Percentiles rank a stretch among this genome's conserved stretches.
Conservation (phyloP, 2,797 vertebrate species). For the Cryptoprocta ferox region DNA sequence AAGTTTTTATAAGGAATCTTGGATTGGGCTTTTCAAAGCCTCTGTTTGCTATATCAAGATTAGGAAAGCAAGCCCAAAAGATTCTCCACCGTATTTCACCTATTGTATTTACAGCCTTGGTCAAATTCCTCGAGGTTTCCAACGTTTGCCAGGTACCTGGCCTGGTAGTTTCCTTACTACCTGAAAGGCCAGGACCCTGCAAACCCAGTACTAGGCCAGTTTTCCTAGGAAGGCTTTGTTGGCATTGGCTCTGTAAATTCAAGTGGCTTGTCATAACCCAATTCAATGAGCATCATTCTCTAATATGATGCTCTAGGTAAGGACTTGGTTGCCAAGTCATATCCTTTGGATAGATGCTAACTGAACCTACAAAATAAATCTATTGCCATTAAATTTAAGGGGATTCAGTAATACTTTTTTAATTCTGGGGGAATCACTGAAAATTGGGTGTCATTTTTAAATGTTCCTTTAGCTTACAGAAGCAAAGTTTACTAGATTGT, state of each 20-base stretch:
- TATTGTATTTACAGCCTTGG: not conserved
- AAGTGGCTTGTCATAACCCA: not conserved
- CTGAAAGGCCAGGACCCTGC: not conserved
- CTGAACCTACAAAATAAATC: not conserved
- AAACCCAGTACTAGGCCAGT: not conserved
- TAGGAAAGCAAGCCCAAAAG: not conserved
- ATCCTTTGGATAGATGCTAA: not conserved
- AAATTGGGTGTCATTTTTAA: constrained; percentile 29
- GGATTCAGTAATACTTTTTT: not conserved
- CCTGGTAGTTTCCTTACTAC: not conserved
- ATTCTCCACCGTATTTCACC: not conserved
- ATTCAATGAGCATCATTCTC: not conserved
- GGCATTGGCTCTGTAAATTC: not conserved
- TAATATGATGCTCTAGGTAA: not conserved
- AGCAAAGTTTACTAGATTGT: constrained; percentile 9
- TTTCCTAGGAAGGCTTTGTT: not conserved
- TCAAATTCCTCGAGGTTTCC: not conserved
- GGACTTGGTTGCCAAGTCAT: not conserved
- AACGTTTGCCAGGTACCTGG: not conserved
- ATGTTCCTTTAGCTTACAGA: constrained; percentile 59
- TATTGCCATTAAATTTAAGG: constrained; percentile 24
- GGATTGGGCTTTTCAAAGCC: not conserved
- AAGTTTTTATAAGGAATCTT: not conserved
- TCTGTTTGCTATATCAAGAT: not conserved
- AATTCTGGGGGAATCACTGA: not conserved